Conservation (phyloP, 2,113 vertebrate species). For the Neogobius melanostomus region DNA sequence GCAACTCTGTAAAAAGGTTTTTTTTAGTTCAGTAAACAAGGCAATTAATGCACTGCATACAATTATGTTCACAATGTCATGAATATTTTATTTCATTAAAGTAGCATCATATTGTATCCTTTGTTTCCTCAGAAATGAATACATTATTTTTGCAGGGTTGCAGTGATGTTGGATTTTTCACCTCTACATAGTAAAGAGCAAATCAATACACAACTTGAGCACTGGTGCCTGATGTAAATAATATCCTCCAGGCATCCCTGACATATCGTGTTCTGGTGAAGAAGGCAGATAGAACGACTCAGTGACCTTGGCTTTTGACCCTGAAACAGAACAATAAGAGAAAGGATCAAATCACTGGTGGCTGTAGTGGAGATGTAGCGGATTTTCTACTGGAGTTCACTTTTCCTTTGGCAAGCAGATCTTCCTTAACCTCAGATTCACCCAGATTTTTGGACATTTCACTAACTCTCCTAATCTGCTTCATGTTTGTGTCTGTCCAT, state of each 20-base stretch:
- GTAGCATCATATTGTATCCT: no score
- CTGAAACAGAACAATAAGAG: background rate
- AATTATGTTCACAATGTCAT: background rate
- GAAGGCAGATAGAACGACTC: background rate
- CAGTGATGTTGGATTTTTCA: background rate
- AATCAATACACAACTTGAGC: constrained; percentile 9
- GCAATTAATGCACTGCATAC: background rate
- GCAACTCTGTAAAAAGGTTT: no score
- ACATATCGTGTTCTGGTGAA: constrained; percentile 6
- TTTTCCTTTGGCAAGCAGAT: constrained; percentile 30
- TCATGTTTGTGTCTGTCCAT: constrained; percentile 51
- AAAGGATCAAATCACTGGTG: background rate
- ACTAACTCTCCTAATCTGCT: constrained; percentile 60
- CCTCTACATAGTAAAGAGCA: background rate
- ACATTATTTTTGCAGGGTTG: background rate
- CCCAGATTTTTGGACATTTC: constrained; percentile 40
- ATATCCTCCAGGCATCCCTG: constrained; percentile 6
- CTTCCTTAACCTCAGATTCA: constrained; percentile 43
- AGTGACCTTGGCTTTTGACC: constrained; percentile 1
- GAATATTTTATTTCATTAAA: no score
- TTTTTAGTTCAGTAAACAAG: no score
- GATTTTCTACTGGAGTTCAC: constrained; percentile 23
- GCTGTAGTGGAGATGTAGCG: background rate
- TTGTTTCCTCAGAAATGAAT: background rate
- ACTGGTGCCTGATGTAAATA: constrained; percentile 7